Conservation (phyloP, 2,888 invertebrate genomes). For the Agriopis leucophaearia region DNA sequence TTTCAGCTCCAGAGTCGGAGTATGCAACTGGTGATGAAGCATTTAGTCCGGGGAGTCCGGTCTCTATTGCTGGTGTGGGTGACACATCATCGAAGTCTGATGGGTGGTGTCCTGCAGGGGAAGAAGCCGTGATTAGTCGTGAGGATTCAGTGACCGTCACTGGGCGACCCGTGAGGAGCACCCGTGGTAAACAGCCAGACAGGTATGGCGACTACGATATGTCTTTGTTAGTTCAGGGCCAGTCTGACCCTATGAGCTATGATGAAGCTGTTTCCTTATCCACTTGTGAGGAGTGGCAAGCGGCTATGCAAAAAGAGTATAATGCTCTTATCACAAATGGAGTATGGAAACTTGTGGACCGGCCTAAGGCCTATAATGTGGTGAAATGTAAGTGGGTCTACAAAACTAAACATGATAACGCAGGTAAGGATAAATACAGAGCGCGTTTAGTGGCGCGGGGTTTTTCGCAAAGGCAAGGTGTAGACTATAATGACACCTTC, state of each 20-base stretch:
- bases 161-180: constrained; percentile 1
- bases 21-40: constrained; percentile 2
- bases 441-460: constrained; percentile 5
- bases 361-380: not conserved
- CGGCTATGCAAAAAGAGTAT: constrained; percentile 5
- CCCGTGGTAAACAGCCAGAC: not conserved
- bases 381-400: constrained; percentile 14
- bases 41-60: not conserved
- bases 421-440: constrained; percentile 5
- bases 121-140: constrained; percentile 4
- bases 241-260: constrained; percentile 11
- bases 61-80: not conserved
- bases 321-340: not conserved
- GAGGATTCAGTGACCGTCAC: constrained; percentile 1
- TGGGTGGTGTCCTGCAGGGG: not conserved
- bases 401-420: constrained; percentile 1
- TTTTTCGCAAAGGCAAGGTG: constrained; percentile 1
- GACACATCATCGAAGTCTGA: not conserved
- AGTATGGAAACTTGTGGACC: constrained; percentile 9
- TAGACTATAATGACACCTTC: constrained; percentile 3
- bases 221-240: not conserved
- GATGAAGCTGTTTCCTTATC: not conserved
- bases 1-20: constrained; percentile 3
- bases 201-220: constrained; percentile 13
- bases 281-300: not conserved